These are phyloP conservation scores for Cyanistes caeruleus DNA, from an alignment of 2,113 vertebrate species.

Conservation along the genomic window DNA sequence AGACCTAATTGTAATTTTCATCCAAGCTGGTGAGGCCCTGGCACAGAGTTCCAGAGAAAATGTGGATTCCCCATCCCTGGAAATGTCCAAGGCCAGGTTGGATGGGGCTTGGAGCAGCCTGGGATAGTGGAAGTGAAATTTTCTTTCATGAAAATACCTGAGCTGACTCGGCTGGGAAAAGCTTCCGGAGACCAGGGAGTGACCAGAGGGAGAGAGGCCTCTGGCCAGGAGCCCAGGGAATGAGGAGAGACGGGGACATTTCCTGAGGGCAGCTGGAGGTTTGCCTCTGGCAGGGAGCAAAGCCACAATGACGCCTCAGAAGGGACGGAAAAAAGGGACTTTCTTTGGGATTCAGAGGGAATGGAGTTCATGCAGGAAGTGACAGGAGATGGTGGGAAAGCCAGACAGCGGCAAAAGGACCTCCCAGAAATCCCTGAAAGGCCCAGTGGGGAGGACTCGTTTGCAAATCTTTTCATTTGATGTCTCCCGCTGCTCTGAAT, in stretches of 20 bases:
- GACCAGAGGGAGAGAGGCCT: not conserved
- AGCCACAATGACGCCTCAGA: conserved; percentile 40
- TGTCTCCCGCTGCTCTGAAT: not conserved
- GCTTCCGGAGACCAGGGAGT: not conserved
- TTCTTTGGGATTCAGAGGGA: not conserved
- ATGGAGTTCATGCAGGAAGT: not conserved
- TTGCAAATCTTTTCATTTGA: conserved; percentile 13
- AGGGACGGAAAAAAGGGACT: not conserved
- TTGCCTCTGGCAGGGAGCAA: not conserved
- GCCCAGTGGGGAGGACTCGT: conserved; percentile 1
- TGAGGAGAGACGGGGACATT: not conserved
- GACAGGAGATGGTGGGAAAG: conserved; percentile 32
- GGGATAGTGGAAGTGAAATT: not conserved
- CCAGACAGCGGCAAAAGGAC: not conserved
- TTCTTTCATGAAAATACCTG: not conserved
- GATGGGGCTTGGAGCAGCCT: rapidly evolving
- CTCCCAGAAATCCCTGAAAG: conserved; percentile 34
- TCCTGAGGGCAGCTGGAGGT: conserved; percentile 33
- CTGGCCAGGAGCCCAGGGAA: conserved; percentile 20
- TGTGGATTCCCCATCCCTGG: not conserved
- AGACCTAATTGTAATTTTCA: not conserved
- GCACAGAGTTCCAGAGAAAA: not conserved
- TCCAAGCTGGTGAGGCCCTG: not conserved
- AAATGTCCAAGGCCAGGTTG: not conserved
- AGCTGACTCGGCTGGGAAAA: not conserved